phyloP scores from a whole-genome alignment of 2,888 invertebrate species.

The Neuroscelio doddi region DNA sequence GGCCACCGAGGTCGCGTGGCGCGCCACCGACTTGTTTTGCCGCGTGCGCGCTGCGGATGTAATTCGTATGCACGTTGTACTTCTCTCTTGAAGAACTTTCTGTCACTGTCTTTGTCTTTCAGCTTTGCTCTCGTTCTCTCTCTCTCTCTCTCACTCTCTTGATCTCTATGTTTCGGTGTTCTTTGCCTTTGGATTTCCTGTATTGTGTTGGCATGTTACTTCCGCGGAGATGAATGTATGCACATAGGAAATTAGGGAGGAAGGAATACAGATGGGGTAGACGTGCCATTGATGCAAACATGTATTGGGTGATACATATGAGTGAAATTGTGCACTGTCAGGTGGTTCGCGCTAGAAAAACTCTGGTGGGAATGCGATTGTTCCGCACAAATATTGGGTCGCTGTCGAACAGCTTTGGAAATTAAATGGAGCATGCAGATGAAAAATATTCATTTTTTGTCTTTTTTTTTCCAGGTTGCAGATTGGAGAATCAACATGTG shows the following conservation, averaged over 20 bases:
- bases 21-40: constrained; percentile 43
- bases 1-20: constrained; percentile 58
- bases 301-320: constrained; percentile 23
- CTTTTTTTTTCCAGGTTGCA: neutral
- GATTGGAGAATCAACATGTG: neutral
- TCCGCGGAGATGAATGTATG: constrained; percentile 28
- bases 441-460: neutral
- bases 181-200: constrained; percentile 19
- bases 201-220: constrained; percentile 13
- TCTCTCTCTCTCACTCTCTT: constrained; percentile 13
- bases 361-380: neutral
- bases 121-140: constrained; percentile 1
- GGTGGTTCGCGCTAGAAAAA: too few species aligned
- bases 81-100: neutral
- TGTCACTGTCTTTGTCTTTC: constrained; percentile 2
- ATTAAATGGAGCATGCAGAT: neutral
- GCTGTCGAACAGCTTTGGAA: too few species aligned
- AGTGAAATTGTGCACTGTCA: constrained; percentile 31
- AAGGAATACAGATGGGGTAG: constrained; percentile 39
- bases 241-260: constrained; percentile 42
- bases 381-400: too few species aligned
- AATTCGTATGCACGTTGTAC: neutral
- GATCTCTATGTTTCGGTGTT: constrained; percentile 24
- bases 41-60: constrained; percentile 40
- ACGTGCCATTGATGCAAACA: constrained; percentile 38